These are phyloP conservation scores for Erebia epiphron DNA, from an alignment of 2,888 invertebrate genomes.

Conservation along the genomic window DNA sequence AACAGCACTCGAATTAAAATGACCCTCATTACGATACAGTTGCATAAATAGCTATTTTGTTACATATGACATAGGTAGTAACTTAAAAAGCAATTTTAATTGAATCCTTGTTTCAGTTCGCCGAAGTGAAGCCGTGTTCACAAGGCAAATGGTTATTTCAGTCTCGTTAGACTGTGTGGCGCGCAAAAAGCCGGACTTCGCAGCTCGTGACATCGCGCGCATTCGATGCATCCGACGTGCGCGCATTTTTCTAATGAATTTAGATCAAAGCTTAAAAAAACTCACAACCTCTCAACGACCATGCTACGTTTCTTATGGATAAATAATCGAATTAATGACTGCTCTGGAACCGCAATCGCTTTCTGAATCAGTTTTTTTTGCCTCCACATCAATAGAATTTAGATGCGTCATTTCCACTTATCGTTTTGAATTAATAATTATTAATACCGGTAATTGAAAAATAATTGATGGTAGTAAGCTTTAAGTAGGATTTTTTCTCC, in stretches of 20 bases:
- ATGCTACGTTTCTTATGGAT: slow-evolving; percentile 37
- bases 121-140: slow-evolving; percentile 27
- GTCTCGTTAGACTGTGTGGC: slow-evolving; percentile 72
- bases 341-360: slow-evolving; percentile 37
- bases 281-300: slow-evolving; percentile 39
- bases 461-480: slow-evolving; percentile 27
- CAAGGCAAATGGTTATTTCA: slow-evolving; percentile 55
- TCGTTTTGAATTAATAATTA: slow-evolving; percentile 37
- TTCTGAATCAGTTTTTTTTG: slow-evolving; percentile 41
- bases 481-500: slow-evolving; percentile 16
- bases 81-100: slow-evolving; percentile 11
- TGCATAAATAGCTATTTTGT: no score
- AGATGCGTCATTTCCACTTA: slow-evolving; percentile 38
- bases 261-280: slow-evolving; percentile 66
- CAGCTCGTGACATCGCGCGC: slow-evolving; percentile 58
- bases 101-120: slow-evolving; percentile 21
- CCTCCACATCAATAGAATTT: slow-evolving; percentile 33
- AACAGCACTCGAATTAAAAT: no score
- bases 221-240: slow-evolving; percentile 58
- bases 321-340: slow-evolving; percentile 40
- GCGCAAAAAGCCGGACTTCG: slow-evolving; percentile 71
- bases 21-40: no score
- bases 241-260: slow-evolving; percentile 68
- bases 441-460: slow-evolving; percentile 35
- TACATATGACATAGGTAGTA: neutral